Evolutionary conservation across 2,113 vertebrate species (phyloP), one percentile per base, ranked within the genome.

Genomic region (Grammatotria lemairii): DNA sequence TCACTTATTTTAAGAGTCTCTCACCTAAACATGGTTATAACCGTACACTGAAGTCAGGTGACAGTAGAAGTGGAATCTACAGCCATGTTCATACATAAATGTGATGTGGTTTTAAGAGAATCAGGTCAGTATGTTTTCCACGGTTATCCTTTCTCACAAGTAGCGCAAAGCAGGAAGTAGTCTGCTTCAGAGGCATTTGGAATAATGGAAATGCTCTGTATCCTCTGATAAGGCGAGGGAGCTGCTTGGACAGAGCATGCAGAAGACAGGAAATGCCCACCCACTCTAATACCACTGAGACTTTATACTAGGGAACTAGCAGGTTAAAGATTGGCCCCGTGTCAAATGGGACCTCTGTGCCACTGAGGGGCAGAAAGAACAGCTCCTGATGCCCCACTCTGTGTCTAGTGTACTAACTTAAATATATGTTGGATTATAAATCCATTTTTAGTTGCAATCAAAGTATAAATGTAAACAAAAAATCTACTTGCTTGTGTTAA

Each of bases 311-410:
- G 65, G 65, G n/a, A 70, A 16, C 65, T 42, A 9, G n/a, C n/a
- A 16, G 38, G n/a, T 42, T 70, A 42, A 9, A 70, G 38, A 42
- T 1, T 42, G 65, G 8, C 8, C 8, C 63, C 2, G 0, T 68
- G 33, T 68, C 11, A 21, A 38, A 68, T 38, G 19, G 33, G 7
- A 68, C 63, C n/a, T 42, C 38, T 70, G n/a, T 42, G 38, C n/a
- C n/a, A 70, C n/a, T 42, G 35, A 70, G 38, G 1, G 2, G n/a
- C 38, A 42, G 38, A 42, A 0, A 21, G 28, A 38, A 14, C 19
- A 38, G 19, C 2, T n/a, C 28, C 75, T n/a, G 47, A 35, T 33
- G 75, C 21, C 8, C 38, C 68, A 45, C 38, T 45, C 19, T 10
- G 38, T 45, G 68, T 45, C 68, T 23, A 73, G 21, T 45, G 13